Conservation (phyloP, 2,113 vertebrate species). For the Marcusenius ussheri region DNA sequence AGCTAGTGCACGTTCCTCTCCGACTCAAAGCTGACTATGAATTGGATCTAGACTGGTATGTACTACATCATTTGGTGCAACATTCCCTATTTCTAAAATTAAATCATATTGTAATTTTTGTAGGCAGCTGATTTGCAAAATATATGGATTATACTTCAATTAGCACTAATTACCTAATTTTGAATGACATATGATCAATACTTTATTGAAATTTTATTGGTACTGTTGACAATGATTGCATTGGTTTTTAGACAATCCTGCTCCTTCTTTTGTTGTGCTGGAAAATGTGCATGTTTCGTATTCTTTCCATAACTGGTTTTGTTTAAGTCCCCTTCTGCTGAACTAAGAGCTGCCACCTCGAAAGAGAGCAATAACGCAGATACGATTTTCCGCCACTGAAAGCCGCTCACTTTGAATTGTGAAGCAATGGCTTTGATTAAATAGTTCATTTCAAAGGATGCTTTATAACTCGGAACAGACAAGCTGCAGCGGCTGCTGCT, state of each 20-base stretch:
- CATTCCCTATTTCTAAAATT: neutral
- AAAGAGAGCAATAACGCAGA: too few relatives aligned
- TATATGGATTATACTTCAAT: neutral
- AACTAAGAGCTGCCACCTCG: neutral
- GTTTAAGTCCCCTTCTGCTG: neutral
- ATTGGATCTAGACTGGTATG: neutral
- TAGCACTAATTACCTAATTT: neutral
- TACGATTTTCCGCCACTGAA: neutral
- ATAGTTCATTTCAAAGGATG: slow-evolving; percentile 35
- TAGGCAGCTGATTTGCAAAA: neutral
- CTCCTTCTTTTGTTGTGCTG: neutral
- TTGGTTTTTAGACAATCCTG: neutral
- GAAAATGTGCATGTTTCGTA: neutral
- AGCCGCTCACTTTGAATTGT: neutral
- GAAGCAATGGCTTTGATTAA: neutral
- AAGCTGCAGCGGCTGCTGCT: slow-evolving; percentile 61
- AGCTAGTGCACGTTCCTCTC: neutral
- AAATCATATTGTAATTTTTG: neutral
- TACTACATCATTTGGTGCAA: neutral
- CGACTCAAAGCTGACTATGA: neutral
- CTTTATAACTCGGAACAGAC: slow-evolving; percentile 36
- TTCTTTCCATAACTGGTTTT: neutral
- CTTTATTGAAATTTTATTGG: neutral
- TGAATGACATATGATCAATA: neutral
- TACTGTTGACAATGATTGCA: neutral